A percentile compares a stretch with the other conserved stretches of the same genome.
Evolutionary conservation across 2,113 vertebrate species (phyloP).

Genomic region (human): DNA sequence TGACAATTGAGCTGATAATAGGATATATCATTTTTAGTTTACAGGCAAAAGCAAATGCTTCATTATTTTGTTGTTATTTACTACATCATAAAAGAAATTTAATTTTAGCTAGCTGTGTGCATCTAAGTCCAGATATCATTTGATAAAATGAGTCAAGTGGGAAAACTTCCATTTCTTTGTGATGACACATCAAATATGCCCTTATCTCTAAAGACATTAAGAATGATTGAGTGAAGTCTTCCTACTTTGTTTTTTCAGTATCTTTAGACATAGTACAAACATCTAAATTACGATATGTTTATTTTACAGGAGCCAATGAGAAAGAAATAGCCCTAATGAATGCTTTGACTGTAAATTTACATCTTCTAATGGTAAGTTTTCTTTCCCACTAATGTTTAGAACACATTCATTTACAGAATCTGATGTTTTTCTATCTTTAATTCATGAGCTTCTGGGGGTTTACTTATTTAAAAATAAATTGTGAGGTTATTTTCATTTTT

Average conservation of each 20-base stretch:
- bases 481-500: constrained; percentile 65
- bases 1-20: constrained; percentile 64
- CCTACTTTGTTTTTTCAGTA: constrained; percentile 42
- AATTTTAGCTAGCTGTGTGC: constrained; percentile 8
- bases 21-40: constrained; percentile 77
- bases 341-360: constrained; percentile 94
- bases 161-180: constrained; percentile 64
- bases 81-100: constrained; percentile 69
- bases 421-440: constrained; percentile 65
- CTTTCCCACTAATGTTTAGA: constrained; percentile 56
- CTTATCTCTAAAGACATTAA: constrained; percentile 69
- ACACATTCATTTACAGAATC: constrained; percentile 55
- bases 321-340: constrained; percentile 93
- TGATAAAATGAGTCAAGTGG: constrained; percentile 63
- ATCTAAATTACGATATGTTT: constrained; percentile 52
- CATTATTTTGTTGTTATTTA: constrained; percentile 74
- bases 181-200: constrained; percentile 61
- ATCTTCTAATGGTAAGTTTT: constrained; percentile 92
- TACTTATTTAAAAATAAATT: constrained; percentile 55
- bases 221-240: constrained; percentile 10
- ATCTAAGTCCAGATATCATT: neutral
- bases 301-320: constrained; percentile 85
- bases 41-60: constrained; percentile 71
- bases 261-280: constrained; percentile 52
- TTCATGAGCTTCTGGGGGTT: constrained; percentile 52